Percentiles rank a stretch among this genome's conserved stretches.
Evolutionary conservation across 2,888 invertebrate species (phyloP).

Genomic region (Catonia carolina): DNA sequence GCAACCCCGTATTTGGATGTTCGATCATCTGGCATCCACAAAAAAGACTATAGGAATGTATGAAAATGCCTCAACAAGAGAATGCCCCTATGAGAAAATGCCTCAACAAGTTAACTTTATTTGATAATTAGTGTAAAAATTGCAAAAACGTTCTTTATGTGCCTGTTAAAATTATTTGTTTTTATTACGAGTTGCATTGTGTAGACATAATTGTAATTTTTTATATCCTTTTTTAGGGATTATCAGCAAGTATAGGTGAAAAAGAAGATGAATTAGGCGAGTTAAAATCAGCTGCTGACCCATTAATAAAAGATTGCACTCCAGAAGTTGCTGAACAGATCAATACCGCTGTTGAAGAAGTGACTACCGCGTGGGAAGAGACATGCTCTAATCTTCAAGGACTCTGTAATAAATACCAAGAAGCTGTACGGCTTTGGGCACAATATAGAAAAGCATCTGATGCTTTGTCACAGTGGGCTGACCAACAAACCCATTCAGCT

Average conservation of each 20-base stretch:
- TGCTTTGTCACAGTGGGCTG: constrained; percentile 66
- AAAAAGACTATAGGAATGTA: too few relatives aligned
- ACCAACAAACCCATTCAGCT: constrained; percentile 65
- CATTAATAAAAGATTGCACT: constrained; percentile 61
- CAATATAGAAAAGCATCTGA: constrained; percentile 73
- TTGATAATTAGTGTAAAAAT: too few relatives aligned
- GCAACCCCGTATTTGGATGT: too few relatives aligned
- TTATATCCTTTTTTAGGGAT: constrained; percentile 49
- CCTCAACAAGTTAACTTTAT: too few relatives aligned
- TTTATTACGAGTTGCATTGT: background rate
- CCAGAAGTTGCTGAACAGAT: constrained; percentile 65
- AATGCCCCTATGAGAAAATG: too few relatives aligned
- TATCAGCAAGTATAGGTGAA: constrained; percentile 67
- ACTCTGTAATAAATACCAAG: constrained; percentile 70
- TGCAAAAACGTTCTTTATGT: too few relatives aligned
- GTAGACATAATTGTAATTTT: background rate
- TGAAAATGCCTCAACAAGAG: too few relatives aligned
- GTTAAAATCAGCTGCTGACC: constrained; percentile 61
- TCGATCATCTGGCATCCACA: too few relatives aligned
- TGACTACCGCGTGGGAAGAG: constrained; percentile 70
- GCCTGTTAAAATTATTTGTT: background rate
- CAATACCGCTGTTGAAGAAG: constrained; percentile 67
- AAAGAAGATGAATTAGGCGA: constrained; percentile 64
- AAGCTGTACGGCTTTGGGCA: constrained; percentile 74
- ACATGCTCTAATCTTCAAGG: constrained; percentile 70